These are phyloP conservation scores for Taxidea taxus DNA, from an alignment of 2,113 vertebrate species.

Conservation along the genomic window DNA sequence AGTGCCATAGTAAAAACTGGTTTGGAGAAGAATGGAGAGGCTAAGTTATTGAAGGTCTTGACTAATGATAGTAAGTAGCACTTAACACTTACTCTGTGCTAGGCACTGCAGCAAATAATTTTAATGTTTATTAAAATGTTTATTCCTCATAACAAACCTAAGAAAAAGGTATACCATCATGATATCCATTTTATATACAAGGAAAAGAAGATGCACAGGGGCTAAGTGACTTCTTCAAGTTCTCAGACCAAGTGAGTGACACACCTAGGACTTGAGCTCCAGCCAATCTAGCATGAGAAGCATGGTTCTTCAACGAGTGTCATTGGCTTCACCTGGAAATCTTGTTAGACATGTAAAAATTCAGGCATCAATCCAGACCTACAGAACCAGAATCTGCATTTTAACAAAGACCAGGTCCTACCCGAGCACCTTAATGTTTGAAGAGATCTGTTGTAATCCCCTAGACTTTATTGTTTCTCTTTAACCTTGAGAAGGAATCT, in stretches of 20 bases:
- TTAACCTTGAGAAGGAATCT: not conserved
- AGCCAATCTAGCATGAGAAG: not conserved
- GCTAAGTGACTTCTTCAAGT: not conserved
- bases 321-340: not conserved
- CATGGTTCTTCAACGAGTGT: not conserved
- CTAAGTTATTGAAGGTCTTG: not conserved
- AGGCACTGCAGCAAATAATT: not conserved
- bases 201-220: not conserved
- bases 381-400: not conserved
- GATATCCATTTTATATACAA: not conserved
- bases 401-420: not conserved
- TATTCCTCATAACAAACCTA: not conserved
- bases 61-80: not conserved
- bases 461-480: not conserved
- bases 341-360: not conserved
- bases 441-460: not conserved
- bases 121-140: not conserved
- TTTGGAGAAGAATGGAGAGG: not conserved
- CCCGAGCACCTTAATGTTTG: not conserved
- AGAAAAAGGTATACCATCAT: not conserved
- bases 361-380: not conserved
- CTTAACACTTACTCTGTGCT: not conserved
- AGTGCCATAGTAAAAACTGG: not conserved
- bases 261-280: not conserved
- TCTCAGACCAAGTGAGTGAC: not conserved